Percentiles rank a stretch among this genome's conserved stretches.
phyloP scores from a whole-genome alignment of 2,888 invertebrate species.

The Hydrotaea diabolus region DNA sequence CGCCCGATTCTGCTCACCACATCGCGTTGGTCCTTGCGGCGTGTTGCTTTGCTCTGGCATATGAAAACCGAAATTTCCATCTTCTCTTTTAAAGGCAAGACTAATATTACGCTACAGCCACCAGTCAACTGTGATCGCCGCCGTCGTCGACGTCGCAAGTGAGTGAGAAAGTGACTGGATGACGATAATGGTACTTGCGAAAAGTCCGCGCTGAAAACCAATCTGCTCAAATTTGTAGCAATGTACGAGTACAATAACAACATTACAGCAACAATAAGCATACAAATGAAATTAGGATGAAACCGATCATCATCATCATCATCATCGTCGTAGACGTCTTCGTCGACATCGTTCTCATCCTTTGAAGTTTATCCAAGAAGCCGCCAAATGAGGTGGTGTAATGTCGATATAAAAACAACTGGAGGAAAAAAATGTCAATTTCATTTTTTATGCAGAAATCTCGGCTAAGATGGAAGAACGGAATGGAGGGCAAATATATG shows the following conservation, averaged over 20 bases:
- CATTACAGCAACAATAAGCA: too few relatives aligned
- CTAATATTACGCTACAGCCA: slow-evolving; percentile 9
- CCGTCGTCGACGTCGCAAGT: slow-evolving; percentile 41
- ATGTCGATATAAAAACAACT: not conserved
- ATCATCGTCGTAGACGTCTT: too few relatives aligned
- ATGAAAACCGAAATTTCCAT: slow-evolving; percentile 73
- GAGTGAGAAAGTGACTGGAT: slow-evolving; percentile 52
- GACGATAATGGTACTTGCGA: slow-evolving; percentile 16
- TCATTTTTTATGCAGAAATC: not conserved
- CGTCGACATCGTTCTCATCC: too few relatives aligned
- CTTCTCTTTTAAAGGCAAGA: slow-evolving; percentile 49
- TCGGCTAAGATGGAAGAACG: not conserved
- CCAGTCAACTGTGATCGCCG: not conserved
- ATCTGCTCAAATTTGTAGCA: slow-evolving; percentile 75
- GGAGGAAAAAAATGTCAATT: slow-evolving; percentile 24
- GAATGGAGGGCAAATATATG: not conserved
- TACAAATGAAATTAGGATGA: slow-evolving; percentile 62
- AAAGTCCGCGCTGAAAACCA: slow-evolving; percentile 73
- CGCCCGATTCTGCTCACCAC: slow-evolving; percentile 52
- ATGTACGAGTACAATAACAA: slow-evolving; percentile 48
- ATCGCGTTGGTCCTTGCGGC: slow-evolving; percentile 57
- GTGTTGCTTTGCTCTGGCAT: slow-evolving; percentile 60
- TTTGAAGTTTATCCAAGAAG: slow-evolving; percentile 11
- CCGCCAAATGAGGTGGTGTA: slow-evolving; percentile 22
- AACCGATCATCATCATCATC: slow-evolving; percentile 50